A percentile compares a stretch with the other conserved stretches of the same genome.
Conservation (phyloP, 2,113 vertebrate species). For the Gallinago paraguaiae region DNA sequence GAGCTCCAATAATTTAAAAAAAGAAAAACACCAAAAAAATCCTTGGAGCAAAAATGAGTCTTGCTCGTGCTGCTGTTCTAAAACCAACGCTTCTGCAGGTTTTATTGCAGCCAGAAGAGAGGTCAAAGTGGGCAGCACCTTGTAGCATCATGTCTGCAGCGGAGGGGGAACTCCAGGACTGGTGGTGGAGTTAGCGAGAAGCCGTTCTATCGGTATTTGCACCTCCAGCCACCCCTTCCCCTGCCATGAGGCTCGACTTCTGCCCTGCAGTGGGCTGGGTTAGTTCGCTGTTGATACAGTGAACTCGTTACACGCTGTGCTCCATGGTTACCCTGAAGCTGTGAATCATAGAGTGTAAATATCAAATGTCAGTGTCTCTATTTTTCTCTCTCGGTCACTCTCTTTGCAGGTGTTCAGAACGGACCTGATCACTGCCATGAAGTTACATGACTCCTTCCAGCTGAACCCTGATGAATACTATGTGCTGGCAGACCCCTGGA, state of each 20-base stretch:
- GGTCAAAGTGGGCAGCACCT: not conserved
- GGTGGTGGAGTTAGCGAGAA: not conserved
- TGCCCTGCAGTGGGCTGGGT: slow-evolving; percentile 22
- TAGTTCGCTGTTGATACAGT: slow-evolving; percentile 19
- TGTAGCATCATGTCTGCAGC: not conserved
- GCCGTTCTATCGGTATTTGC: not conserved
- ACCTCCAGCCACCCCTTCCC: not conserved
- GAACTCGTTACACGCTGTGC: slow-evolving; percentile 46
- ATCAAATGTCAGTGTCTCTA: slow-evolving; percentile 63
- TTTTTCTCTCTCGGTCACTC: slow-evolving; percentile 62
- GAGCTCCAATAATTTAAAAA: not conserved
- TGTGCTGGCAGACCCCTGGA: slow-evolving; percentile 92
- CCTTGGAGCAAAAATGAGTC: not conserved
- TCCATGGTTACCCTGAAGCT: slow-evolving; percentile 68
- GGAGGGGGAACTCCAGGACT: not conserved
- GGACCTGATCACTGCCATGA: slow-evolving; percentile 99
- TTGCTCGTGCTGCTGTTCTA: not conserved
- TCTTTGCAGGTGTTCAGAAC: slow-evolving; percentile 92
- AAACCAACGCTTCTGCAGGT: not conserved
- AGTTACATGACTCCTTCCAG: slow-evolving; percentile 93
- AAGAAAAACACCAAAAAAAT: not conserved
- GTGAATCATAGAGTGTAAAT: slow-evolving; percentile 47
- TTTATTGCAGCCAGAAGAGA: not conserved
- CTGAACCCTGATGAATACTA: slow-evolving; percentile 95
- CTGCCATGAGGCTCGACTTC: not conserved